Evolutionary conservation across 1,140 invertebrate species (phyloP).

Genomic region (Asbolus verrucosus): DNA sequence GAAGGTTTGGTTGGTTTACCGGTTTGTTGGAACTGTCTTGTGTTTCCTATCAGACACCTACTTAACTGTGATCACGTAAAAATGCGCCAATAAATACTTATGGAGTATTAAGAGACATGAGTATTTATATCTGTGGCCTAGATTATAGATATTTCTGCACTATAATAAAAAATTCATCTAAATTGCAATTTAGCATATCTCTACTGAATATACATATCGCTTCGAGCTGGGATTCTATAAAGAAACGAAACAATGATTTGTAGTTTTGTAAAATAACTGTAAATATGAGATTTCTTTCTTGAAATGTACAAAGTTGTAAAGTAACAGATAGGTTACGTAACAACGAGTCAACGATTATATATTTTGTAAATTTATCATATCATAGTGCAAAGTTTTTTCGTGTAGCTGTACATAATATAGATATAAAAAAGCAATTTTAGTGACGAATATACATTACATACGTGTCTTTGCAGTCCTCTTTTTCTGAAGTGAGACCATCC

Average conservation of each 20-base stretch:
- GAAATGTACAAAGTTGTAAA: constrained; percentile 58
- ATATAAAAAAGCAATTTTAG: constrained; percentile 48
- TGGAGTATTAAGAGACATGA: constrained; percentile 15
- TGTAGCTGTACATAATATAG: constrained; percentile 52
- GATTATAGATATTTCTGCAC: constrained; percentile 46
- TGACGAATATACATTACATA: constrained; percentile 44
- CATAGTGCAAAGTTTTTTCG: constrained; percentile 50
- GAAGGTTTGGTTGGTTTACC: constrained; percentile 3
- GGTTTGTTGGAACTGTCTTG: constrained; percentile 16
- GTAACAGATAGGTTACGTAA: constrained; percentile 56
- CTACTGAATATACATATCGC: constrained; percentile 61
- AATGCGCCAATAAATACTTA: constrained; percentile 46
- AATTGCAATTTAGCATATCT: constrained; percentile 56
- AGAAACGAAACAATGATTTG: constrained; percentile 49
- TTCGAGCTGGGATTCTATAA: constrained; percentile 59
- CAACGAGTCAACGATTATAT: constrained; percentile 56
- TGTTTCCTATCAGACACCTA: constrained; percentile 47
- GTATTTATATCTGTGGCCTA: constrained; percentile 33
- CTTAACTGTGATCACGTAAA: constrained; percentile 53
- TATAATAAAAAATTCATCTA: constrained; percentile 39
- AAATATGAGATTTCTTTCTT: constrained; percentile 43
- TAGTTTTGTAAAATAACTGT: constrained; percentile 57
- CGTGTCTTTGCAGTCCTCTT: constrained; percentile 41
- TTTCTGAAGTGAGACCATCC: constrained; percentile 40
- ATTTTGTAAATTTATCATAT: constrained; percentile 60